Evolutionary conservation across 2,888 invertebrate genomes (phyloP), one percentile per base, ranked within the genome.

Genomic region (Craniophora ligustri): DNA sequence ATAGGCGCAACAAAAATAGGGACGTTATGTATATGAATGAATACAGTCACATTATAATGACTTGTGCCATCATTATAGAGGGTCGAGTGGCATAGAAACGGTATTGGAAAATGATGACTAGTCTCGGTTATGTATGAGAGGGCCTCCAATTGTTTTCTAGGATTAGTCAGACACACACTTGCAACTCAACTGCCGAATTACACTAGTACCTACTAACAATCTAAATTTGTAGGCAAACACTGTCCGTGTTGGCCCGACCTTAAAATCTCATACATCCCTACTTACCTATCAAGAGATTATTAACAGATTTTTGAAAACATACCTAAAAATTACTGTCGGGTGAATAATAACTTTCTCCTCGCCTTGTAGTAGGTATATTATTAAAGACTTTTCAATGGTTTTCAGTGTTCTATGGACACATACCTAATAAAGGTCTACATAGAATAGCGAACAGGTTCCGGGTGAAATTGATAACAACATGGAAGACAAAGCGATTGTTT

Each of bases 1-100:
- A 72, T 70, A 70, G 55, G 62, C 42, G 62, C 68, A 50, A 65
- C 63, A 67, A 65, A 72, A 67, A 56, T 62, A 67, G 55, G 72
- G 44, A 60, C 58, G 39, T 41, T 38, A 59, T 49, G 45, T 55
- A 53, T 59, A 42, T 62, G 53, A 60, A 68, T 69, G 51, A 57
- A 55, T 57, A 53, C 44, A 58, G 46, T 47, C 51, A 42, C 54
- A 65, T 64, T 72, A 51, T 49, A 72, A 58, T 51, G 46, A 45
- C 50, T 51, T 19, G 34, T 42, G 44, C 28, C 36, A 47, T 35
- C 30, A 48, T 39, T 53, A 31, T 63, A 44, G 34, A 46, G 38
- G 19, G 6, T 21, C 36, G 31, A 38, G n/a, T 13, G 35, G 14
- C 32, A 58, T 56, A 36, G 53, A n/a, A 36, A 31, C 53, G 48